Evolutionary conservation across 1,140 invertebrate species (phyloP), one percentile per base, ranked within the genome.

Genomic region (Lysiphlebus fabarum): DNA sequence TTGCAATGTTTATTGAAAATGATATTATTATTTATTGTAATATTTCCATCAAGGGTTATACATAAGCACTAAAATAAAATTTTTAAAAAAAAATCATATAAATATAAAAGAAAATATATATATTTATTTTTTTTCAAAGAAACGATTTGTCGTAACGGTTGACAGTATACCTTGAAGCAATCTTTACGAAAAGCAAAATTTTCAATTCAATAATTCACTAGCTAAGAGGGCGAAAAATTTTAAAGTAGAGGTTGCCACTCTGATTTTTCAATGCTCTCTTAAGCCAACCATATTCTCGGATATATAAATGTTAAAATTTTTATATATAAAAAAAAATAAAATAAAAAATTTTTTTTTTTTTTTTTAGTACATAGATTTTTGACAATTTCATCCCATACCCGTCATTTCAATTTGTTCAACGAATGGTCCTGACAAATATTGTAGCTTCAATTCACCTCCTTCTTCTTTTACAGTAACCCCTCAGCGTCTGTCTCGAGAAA

Each of bases 371-470:
- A 0, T 34, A 34, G 34, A 48, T 38, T 65, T 62, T 58, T 63
- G 63, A 72, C 61, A 66, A 62, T 62, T 67, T 47, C 61, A 68
- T 72, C 63, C 62, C 61, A 65, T 66, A 67, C 57, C 62, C 63
- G 70, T 70, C 68, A 66, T 69, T 65, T 68, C 70, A 70, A 71
- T 71, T 72, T 70, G 70, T 67, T 65, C 64, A 34, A 61, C 48
- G 53, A 56, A 69, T 67, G 62, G 61, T 67, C 59, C 62, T 63
- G 70, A 70, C 68, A 70, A 70, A 71, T 70, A 71, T 71, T 64
- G 69, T 64, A 62, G 47, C 58, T 47, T 61, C 62, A 57, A 57
- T 57, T 26, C 57, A 53, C 54, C 43, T 33, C 50, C 44, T 51
- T 51, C 17, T 53, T 51, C 50, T 17, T 49, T 26, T 49, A 26